Base-by-base conservation (phyloP, 2,113 vertebrate species). In the Prinia subflava region DNA sequence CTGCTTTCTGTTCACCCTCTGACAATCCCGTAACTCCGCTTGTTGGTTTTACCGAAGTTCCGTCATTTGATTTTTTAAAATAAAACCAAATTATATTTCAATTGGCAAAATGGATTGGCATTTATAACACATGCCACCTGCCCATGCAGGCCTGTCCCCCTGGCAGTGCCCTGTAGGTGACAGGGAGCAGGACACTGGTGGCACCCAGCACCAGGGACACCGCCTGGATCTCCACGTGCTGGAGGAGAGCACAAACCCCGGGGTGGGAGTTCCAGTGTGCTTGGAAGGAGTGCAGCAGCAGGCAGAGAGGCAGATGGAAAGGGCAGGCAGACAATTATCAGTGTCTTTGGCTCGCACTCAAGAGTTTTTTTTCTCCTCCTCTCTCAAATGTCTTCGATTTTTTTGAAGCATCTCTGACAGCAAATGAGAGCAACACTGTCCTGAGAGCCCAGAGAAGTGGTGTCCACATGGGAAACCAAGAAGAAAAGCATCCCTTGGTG, bases 281-380 rank as follows among this genome's bases (percentile, higher is more conserved):
- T 90, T 81, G 83, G 83, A 92, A 86, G 11, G 76, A 78, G 73
- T 35, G n/a, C 86, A 83, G 4, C 59, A 89, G 60, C 5, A 80
- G 83, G 50, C 79, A 92, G 81, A 46, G 75, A 80, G 90, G 76
- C 91, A 96, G 95, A 95, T 94, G 95, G 92, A 59, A 91, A 79
- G 79, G 90, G 76, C 59, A 81, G 95, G 80, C 60, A 83, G 79
- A n/a, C 65, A 92, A 63, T 60, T 90, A 92, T 56, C 95, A 46
- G 37, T 85, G 88, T 69, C 93, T 93, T 82, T 94, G 86, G 93
- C 88, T 96, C 83, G 8, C 25, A 2, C 49, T 78, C 77, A 84
- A 68, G 73, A 90, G 69, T 39, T 39, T 21, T 92, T 86, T 87
- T 75, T 16, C 76, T 86, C n/a, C 56, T 60, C 44, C 50, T 57